Percentiles rank a stretch among this genome's conserved stretches.
phyloP scores from a whole-genome alignment of 2,797 vertebrate species.

The Muscicapa comitata region DNA sequence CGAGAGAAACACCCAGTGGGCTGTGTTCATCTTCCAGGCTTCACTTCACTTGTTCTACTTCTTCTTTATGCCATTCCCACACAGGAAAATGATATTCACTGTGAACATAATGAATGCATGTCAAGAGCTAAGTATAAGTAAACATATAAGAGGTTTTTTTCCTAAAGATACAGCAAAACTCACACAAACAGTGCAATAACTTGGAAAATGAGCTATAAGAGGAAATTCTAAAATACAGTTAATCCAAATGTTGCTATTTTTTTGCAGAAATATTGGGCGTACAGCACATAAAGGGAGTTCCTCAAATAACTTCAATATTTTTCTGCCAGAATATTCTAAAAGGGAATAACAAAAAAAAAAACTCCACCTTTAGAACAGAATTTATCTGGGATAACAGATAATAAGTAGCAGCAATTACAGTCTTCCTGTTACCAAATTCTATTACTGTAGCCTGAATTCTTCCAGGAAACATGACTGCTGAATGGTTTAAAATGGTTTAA shows the following conservation, averaged over 20 bases:
- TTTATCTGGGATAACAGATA: background rate
- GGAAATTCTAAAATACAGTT: background rate
- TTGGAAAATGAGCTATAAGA: background rate
- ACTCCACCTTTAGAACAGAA: background rate
- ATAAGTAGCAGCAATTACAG: background rate
- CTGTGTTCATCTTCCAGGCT: background rate
- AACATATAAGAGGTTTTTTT: background rate
- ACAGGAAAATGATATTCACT: constrained; percentile 11
- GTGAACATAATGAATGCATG: background rate
- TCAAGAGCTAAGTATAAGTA: constrained; percentile 18
- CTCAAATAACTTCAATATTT: background rate
- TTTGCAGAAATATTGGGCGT: background rate
- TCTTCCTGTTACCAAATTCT: background rate
- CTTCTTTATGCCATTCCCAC: background rate
- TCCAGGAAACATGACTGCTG: background rate
- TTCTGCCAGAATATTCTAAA: background rate
- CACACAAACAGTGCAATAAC: background rate
- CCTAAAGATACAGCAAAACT: background rate
- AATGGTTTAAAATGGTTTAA: background rate
- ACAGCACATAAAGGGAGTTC: background rate
- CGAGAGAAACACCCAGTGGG: background rate
- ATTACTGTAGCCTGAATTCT: background rate
- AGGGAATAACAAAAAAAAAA: background rate
- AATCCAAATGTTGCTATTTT: background rate
- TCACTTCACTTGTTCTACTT: background rate